Evolutionary conservation across 2,113 vertebrate genomes (phyloP).

Genomic region (Cheilinus undulatus): DNA sequence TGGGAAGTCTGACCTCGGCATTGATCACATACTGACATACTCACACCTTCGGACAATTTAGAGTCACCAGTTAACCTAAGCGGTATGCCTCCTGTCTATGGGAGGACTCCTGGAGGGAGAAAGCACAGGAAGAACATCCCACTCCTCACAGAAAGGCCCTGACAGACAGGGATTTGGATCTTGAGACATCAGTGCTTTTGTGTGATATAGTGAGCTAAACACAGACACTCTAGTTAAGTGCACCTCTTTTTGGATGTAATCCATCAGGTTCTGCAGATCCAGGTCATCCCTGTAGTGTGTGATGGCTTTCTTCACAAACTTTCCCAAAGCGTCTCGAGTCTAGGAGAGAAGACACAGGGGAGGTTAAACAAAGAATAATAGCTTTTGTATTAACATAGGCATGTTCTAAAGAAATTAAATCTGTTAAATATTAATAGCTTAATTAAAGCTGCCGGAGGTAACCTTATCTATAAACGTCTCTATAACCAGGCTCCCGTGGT

Average conservation of each 20-base stretch:
- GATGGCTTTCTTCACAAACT: slow-evolving; percentile 84
- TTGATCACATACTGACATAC: too few relatives aligned
- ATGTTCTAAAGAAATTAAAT: slow-evolving; percentile 2
- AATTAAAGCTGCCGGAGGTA: slow-evolving; percentile 2
- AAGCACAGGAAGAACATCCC: too few relatives aligned
- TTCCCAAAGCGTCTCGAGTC: slow-evolving; percentile 78
- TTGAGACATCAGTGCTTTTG: too few relatives aligned
- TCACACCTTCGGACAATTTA: too few relatives aligned
- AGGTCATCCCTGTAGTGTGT: slow-evolving; percentile 85
- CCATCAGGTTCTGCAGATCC: slow-evolving; percentile 87
- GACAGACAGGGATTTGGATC: too few relatives aligned
- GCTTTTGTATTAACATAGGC: not conserved
- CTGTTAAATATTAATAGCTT: slow-evolving; percentile 1
- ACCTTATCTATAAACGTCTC: not conserved
- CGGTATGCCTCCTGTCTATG: too few relatives aligned
- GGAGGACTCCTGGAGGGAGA: too few relatives aligned
- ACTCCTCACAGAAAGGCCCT: too few relatives aligned
- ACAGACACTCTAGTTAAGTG: slow-evolving; percentile 2
- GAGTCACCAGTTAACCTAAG: too few relatives aligned
- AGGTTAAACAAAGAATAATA: not conserved
- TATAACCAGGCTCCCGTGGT: not conserved
- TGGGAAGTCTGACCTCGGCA: too few relatives aligned
- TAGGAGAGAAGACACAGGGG: slow-evolving; percentile 30
- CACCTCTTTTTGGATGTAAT: slow-evolving; percentile 87
- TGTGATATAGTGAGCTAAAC: not conserved